Conservation (phyloP, 1,140 invertebrate genomes). For the Drosophila lini region DNA sequence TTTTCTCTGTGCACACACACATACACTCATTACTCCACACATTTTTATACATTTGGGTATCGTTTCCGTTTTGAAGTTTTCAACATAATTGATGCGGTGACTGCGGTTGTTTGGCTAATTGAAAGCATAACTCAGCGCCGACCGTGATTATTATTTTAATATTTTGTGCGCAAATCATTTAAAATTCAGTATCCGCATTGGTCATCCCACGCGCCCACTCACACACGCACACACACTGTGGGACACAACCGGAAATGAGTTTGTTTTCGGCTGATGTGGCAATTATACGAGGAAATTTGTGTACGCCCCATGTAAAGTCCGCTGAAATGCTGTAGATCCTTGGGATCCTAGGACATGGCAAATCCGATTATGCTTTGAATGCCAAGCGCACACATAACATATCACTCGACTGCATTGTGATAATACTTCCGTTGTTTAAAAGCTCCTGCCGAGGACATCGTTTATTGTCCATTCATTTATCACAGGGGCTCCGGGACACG, state of each 20-base stretch:
- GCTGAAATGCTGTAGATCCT: slow-evolving; percentile 22
- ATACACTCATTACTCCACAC: slow-evolving; percentile 1
- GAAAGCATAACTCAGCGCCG: slow-evolving; percentile 61
- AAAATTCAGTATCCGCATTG: slow-evolving; percentile 54
- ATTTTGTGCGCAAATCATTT: slow-evolving; percentile 64
- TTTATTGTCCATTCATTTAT: slow-evolving; percentile 66
- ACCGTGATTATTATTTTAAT: slow-evolving; percentile 59
- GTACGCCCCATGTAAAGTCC: slow-evolving; percentile 17
- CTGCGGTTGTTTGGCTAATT: slow-evolving; percentile 73
- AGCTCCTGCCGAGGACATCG: slow-evolving; percentile 46
- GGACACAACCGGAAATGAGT: slow-evolving; percentile 71
- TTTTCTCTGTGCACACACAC: not conserved
- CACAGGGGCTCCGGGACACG: slow-evolving; percentile 15
- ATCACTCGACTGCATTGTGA: slow-evolving; percentile 60
- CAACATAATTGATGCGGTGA: slow-evolving; percentile 75
- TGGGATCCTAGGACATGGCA: slow-evolving; percentile 34
- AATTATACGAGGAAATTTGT: slow-evolving; percentile 36
- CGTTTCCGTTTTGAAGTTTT: slow-evolving; percentile 62
- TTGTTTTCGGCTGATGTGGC: slow-evolving; percentile 64
- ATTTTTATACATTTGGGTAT: slow-evolving; percentile 31
- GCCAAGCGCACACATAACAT: slow-evolving; percentile 38
- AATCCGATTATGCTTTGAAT: slow-evolving; percentile 54
- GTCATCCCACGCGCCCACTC: slow-evolving; percentile 13
- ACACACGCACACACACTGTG: not conserved
- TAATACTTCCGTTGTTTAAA: slow-evolving; percentile 68